Percentiles rank a stretch among this genome's conserved stretches.
These are phyloP conservation scores for Geococcyx californianus DNA, from an alignment of 2,113 vertebrate genomes.

Conservation along the genomic window DNA sequence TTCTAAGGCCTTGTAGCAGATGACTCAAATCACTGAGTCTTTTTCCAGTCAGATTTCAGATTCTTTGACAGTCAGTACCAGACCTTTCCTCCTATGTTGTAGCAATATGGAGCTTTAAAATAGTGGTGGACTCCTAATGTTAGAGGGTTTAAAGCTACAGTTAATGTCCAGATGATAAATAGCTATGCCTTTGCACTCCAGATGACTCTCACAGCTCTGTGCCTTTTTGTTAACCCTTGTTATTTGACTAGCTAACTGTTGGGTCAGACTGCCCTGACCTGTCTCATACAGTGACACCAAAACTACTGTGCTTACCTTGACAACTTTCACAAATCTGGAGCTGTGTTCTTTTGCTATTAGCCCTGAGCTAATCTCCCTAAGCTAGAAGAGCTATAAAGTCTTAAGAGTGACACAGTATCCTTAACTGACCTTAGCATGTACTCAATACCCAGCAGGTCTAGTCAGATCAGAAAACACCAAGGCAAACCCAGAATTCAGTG, in stretches of 20 bases:
- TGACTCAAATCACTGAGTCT: background rate
- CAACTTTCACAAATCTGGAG: background rate
- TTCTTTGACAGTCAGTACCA: background rate
- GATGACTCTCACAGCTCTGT: background rate
- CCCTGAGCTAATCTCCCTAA: background rate
- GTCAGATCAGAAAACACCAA: background rate
- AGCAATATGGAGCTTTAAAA: background rate
- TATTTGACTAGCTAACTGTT: slow-evolving; percentile 1
- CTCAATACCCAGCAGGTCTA: background rate
- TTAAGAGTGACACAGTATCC: slow-evolving; percentile 12
- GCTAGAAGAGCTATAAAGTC: background rate
- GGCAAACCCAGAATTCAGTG: background rate
- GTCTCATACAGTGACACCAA: background rate
- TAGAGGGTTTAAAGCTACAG: background rate
- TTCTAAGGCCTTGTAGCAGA: background rate
- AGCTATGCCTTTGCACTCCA: background rate
- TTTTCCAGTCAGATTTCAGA: background rate
- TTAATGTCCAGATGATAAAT: background rate
- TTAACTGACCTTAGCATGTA: background rate
- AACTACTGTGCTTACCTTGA: background rate
- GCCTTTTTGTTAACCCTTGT: background rate
- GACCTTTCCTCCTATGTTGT: background rate
- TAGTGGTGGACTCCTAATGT: background rate
- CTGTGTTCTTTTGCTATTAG: background rate
- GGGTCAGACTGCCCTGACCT: slow-evolving; percentile 10